These are phyloP conservation scores for Harpagifer antarcticus DNA, from an alignment of 2,797 vertebrate species.

Conservation along the genomic window DNA sequence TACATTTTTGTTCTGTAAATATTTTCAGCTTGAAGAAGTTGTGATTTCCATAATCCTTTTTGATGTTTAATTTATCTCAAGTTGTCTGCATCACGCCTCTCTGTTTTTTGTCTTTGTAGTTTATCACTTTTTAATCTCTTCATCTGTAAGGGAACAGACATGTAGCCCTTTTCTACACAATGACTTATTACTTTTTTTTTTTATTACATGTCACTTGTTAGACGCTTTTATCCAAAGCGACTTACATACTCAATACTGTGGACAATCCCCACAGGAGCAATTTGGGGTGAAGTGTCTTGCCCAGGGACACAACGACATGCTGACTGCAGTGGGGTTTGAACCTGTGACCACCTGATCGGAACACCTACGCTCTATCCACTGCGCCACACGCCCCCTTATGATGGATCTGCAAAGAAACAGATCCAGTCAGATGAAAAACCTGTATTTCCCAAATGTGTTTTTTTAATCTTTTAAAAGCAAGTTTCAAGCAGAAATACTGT, in stretches of 20 bases:
- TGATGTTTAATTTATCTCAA: constrained; percentile 24
- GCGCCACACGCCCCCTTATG: too few relatives aligned
- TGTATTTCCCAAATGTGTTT: neutral
- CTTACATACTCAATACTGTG: too few relatives aligned
- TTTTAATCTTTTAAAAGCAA: neutral
- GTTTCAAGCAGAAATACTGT: neutral
- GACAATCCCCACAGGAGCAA: too few relatives aligned
- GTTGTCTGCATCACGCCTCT: constrained; percentile 14
- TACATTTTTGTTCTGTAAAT: neutral
- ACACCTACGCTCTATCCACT: too few relatives aligned
- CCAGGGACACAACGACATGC: too few relatives aligned
- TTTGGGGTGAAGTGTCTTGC: too few relatives aligned
- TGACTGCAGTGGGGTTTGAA: too few relatives aligned
- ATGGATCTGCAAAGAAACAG: neutral
- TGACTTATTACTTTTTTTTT: too few relatives aligned
- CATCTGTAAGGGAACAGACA: constrained; percentile 12
- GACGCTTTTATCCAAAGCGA: too few relatives aligned
- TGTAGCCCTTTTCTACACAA: neutral
- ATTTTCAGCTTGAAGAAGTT: constrained; percentile 1
- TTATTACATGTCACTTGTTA: too few relatives aligned
- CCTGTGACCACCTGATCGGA: too few relatives aligned
- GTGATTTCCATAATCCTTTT: constrained; percentile 35
- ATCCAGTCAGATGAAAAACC: neutral
- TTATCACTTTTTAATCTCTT: constrained; percentile 21
- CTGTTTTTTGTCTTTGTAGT: neutral